These are phyloP conservation scores for Lutjanus erythropterus DNA, from an alignment of 2,113 vertebrate species.

Conservation along the genomic window DNA sequence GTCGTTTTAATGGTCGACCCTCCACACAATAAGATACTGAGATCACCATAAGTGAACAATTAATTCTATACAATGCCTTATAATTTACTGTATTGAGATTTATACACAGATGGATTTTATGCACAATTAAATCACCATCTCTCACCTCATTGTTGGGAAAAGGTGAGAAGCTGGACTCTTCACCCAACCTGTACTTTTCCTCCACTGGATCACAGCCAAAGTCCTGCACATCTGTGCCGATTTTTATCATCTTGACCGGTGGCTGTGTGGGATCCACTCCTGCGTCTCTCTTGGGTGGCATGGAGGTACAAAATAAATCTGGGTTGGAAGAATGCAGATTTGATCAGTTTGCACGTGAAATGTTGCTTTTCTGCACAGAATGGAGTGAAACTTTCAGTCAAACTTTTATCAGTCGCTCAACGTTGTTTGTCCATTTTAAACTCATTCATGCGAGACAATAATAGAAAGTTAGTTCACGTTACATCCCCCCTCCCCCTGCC, in stretches of 20 bases:
- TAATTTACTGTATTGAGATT: too few species aligned
- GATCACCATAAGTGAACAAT: too few species aligned
- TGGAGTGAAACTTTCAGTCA: constrained; percentile 34
- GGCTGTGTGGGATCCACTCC: constrained; percentile 36
- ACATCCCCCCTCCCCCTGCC: constrained; percentile 39
- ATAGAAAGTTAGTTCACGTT: constrained; percentile 47
- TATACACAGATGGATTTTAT: too few species aligned
- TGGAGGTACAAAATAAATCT: constrained; percentile 36
- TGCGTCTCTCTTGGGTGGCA: constrained; percentile 80
- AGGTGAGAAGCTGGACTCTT: constrained; percentile 67
- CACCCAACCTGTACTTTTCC: constrained; percentile 67
- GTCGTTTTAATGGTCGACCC: too few species aligned
- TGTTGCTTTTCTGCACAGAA: not conserved
- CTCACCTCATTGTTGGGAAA: constrained; percentile 69
- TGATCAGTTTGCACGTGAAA: not conserved
- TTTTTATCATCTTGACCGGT: constrained; percentile 77
- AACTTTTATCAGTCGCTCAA: constrained; percentile 39
- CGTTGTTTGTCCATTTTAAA: not conserved
- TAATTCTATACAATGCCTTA: too few species aligned
- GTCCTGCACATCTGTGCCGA: constrained; percentile 57
- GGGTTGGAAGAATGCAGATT: constrained; percentile 4
- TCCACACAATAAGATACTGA: too few species aligned
- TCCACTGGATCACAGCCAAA: constrained; percentile 66
- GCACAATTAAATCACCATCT: not conserved
- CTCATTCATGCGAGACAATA: not conserved